Evolutionary conservation across 2,797 vertebrate species (phyloP).

Genomic region (Enteromius anoplus): DNA sequence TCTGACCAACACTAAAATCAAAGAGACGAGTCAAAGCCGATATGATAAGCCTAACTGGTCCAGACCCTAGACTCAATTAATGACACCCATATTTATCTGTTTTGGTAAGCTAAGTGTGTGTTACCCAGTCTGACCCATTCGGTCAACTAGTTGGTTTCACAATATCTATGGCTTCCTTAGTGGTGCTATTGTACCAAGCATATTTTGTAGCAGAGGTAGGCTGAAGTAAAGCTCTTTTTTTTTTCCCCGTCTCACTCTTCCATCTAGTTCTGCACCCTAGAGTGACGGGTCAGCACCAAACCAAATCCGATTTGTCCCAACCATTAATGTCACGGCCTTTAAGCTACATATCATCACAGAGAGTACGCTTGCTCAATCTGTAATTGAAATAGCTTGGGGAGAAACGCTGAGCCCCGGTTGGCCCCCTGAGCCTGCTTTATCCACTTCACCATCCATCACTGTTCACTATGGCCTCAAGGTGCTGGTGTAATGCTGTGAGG

Average conservation of each 20-base stretch:
- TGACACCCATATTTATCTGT: not conserved
- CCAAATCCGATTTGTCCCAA: conserved; percentile 77
- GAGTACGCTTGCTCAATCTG: conserved; percentile 71
- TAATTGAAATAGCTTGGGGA: conserved; percentile 82
- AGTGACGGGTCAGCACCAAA: conserved; percentile 69
- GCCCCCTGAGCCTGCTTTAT: conserved; percentile 55
- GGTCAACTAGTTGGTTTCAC: not conserved
- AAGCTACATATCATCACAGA: conserved; percentile 76
- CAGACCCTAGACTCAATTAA: conserved; percentile 11
- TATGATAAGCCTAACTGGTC: conserved; percentile 12
- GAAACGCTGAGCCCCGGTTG: conserved; percentile 70
- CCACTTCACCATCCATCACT: conserved; percentile 74
- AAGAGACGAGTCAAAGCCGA: conserved; percentile 6
- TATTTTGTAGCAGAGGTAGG: not conserved
- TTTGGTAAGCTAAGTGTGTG: conserved; percentile 13
- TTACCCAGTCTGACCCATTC: not conserved
- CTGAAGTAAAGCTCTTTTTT: conserved; percentile 33
- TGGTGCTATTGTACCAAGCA: not conserved
- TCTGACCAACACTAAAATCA: conserved; percentile 5
- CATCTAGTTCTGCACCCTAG: conserved; percentile 47
- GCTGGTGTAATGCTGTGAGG: conserved; percentile 70
- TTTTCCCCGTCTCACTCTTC: conserved; percentile 33
- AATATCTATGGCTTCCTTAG: not conserved
- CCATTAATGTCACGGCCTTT: conserved; percentile 74
- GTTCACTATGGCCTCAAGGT: conserved; percentile 72